Evolutionary conservation across 1,140 invertebrate species (phyloP).

Genomic region (Chionoecetes opilio): DNA sequence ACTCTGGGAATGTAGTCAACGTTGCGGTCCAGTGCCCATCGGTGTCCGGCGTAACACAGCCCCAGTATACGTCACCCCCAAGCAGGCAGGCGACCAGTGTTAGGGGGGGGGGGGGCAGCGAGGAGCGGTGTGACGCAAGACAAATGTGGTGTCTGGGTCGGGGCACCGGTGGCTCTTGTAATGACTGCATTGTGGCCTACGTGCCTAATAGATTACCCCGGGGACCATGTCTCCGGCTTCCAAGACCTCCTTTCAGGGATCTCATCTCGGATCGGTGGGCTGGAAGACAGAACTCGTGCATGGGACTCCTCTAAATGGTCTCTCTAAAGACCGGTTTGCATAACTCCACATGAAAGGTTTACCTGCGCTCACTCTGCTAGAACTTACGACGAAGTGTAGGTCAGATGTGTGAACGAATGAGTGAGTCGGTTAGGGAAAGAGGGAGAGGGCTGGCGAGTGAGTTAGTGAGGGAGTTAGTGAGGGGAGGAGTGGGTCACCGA

Average conservation of each 20-base stretch:
- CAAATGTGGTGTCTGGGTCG: constrained; percentile 61
- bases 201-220: constrained; percentile 65
- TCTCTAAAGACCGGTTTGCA: not conserved
- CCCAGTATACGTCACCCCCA: not conserved
- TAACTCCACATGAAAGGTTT: not conserved
- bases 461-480: constrained; percentile 2
- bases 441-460: not conserved
- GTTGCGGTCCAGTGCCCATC: not conserved
- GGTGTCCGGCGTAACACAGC: not conserved
- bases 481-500: not conserved
- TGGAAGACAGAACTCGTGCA: not conserved
- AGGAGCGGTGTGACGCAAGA: constrained; percentile 58
- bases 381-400: not conserved
- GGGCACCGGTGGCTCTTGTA: constrained; percentile 57
- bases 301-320: not conserved
- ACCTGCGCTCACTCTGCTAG: not conserved
- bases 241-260: constrained; percentile 18
- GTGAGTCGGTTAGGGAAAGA: constrained; percentile 33
- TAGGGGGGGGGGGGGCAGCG: not conserved
- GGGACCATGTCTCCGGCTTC: constrained; percentile 37
- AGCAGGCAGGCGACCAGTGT: not conserved
- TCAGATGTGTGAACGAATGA: constrained; percentile 29
- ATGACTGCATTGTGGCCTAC: constrained; percentile 72
- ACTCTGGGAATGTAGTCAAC: not conserved
- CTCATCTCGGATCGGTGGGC: constrained; percentile 34